These are phyloP conservation scores for Hyphantria cunea DNA, from an alignment of 1,140 invertebrate species.

Conservation along the genomic window DNA sequence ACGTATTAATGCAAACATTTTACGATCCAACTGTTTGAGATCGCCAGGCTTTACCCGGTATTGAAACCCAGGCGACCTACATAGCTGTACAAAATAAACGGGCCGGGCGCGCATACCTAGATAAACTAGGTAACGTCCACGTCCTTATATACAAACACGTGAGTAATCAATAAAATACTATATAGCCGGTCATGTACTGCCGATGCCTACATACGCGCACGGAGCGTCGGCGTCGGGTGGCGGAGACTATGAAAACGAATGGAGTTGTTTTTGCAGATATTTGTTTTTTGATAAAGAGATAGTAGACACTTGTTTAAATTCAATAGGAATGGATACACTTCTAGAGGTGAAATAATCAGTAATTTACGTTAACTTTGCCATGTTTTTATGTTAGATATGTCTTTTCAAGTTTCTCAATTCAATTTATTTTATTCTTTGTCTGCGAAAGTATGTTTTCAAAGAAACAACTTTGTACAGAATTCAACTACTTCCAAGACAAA, in stretches of 20 bases:
- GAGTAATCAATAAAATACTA: slow-evolving; percentile 71
- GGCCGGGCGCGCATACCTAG: slow-evolving; percentile 31
- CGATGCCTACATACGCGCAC: slow-evolving; percentile 29
- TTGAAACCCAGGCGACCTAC: slow-evolving; percentile 43
- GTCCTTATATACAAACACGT: slow-evolving; percentile 52
- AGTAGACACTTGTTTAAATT: no score
- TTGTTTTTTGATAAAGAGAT: neutral
- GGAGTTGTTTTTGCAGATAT: slow-evolving; percentile 28
- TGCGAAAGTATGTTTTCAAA: no score
- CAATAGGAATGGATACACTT: no score
- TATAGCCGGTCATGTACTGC: slow-evolving; percentile 45
- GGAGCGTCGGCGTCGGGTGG: neutral
- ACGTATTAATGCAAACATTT: no score
- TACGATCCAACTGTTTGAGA: neutral
- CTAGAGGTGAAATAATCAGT: no score
- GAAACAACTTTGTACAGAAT: no score
- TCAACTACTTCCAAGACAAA: no score
- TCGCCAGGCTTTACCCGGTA: slow-evolving; percentile 4
- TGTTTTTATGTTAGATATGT: neutral
- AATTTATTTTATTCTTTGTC: no score
- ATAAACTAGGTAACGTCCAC: slow-evolving; percentile 45
- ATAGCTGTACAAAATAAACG: slow-evolving; percentile 37
- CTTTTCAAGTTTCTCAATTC: no score
- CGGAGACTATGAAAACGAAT: slow-evolving; percentile 41
- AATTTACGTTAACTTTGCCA: neutral